A percentile compares a stretch with the other conserved stretches of the same genome.
These are phyloP conservation scores for Echinarachnius parma DNA, from an alignment of 53 echinoderm and acorn worm species.

Conservation along the genomic window DNA sequence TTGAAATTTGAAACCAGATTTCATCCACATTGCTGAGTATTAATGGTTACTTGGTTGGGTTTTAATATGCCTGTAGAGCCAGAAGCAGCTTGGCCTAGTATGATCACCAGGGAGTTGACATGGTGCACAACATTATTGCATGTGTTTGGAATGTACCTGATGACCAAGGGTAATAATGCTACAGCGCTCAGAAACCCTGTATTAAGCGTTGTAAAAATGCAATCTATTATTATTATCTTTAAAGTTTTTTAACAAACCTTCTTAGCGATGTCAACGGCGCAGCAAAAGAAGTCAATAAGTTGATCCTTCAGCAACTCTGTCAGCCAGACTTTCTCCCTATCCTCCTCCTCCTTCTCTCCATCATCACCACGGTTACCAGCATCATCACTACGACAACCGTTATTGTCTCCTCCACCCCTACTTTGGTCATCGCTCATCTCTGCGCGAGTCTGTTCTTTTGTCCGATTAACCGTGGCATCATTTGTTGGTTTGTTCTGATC, in stretches of 20 bases:
- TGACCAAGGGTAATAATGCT: too few relatives aligned
- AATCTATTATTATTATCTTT: too few relatives aligned
- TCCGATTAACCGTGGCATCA: not conserved
- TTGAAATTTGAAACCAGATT: too few relatives aligned
- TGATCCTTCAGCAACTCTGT: conserved; percentile 31
- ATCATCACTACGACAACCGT: not conserved
- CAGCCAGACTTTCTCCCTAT: conserved; percentile 38
- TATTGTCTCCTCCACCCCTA: not conserved
- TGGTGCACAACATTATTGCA: too few relatives aligned
- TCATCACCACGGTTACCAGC: not conserved
- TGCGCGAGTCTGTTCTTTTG: not conserved
- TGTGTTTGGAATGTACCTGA: too few relatives aligned
- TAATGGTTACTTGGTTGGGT: too few relatives aligned
- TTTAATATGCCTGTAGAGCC: too few relatives aligned
- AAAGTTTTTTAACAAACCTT: conserved; percentile 19
- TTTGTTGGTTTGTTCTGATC: not conserved
- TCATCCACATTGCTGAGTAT: too few relatives aligned
- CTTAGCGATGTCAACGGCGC: conserved; percentile 11
- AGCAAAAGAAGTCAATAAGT: conserved; percentile 34
- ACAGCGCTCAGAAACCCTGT: too few relatives aligned
- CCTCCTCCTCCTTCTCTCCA: conserved; percentile 40
- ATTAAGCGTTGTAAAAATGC: too few relatives aligned
- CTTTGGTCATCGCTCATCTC: conserved; percentile 6
- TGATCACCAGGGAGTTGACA: too few relatives aligned
- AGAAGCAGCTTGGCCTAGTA: too few relatives aligned